phyloP scores from a whole-genome alignment of 2,888 invertebrate species.

The Ephialtes manifestator region DNA sequence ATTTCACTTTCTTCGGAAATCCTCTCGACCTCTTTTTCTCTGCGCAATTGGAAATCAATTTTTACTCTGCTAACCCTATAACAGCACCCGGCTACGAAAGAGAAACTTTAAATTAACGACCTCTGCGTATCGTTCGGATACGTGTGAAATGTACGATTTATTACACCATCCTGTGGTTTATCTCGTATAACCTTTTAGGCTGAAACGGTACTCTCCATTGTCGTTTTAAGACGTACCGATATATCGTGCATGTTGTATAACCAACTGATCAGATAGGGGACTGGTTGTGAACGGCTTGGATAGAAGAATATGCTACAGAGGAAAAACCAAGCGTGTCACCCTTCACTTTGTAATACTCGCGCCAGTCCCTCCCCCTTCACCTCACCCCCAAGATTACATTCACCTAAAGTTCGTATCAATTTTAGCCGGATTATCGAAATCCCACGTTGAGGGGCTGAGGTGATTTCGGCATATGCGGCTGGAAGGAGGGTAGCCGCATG shows the following conservation, averaged over 20 bases:
- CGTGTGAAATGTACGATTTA: constrained; percentile 57
- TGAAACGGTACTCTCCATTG: constrained; percentile 17
- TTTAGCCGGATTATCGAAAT: constrained; percentile 59
- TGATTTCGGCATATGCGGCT: constrained; percentile 45
- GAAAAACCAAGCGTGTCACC: constrained; percentile 25
- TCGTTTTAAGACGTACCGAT: constrained; percentile 25
- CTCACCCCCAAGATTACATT: constrained; percentile 33
- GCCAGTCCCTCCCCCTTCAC: background rate
- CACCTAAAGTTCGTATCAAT: constrained; percentile 63
- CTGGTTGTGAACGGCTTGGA: background rate
- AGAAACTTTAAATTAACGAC: constrained; percentile 45
- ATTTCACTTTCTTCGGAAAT: constrained; percentile 44
- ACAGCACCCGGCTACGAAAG: background rate
- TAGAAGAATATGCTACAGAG: constrained; percentile 21
- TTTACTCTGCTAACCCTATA: constrained; percentile 11
- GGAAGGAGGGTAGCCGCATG: background rate
- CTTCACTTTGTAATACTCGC: constrained; percentile 40
- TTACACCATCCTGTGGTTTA: background rate
- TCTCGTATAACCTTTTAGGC: constrained; percentile 8
- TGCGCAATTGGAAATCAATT: constrained; percentile 29
- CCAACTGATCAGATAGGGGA: constrained; percentile 20
- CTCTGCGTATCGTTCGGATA: constrained; percentile 34
- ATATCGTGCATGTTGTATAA: constrained; percentile 45
- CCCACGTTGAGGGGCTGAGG: constrained; percentile 5
- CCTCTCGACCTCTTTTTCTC: background rate